phyloP scores from a whole-genome alignment of 2,888 invertebrate species.

The Hyposoter didymator region DNA sequence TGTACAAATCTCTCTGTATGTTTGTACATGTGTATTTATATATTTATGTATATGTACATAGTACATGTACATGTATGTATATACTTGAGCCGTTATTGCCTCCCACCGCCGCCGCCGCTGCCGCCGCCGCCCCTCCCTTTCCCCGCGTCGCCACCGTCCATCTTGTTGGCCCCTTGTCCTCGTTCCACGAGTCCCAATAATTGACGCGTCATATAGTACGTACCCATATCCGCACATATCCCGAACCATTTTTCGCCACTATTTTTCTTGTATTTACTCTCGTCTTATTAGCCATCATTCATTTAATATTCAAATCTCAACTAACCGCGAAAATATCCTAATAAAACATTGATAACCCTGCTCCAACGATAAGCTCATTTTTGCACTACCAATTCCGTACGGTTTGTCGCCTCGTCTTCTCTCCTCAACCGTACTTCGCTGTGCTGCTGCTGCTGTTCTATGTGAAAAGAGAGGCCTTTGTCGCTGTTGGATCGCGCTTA shows the following conservation, averaged over 20 bases:
- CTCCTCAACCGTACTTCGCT: conserved; percentile 19
- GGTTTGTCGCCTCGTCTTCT: conserved; percentile 10
- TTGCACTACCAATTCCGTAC: conserved; percentile 13
- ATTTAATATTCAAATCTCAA: background rate
- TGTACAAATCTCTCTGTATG: conserved; percentile 1
- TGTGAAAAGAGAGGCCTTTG: conserved; percentile 59
- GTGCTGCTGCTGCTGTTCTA: conserved; percentile 24
- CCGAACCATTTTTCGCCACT: background rate
- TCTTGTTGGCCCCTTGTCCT: conserved; percentile 82
- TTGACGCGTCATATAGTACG: conserved; percentile 79
- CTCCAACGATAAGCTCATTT: conserved; percentile 22
- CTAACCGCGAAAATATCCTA: background rate
- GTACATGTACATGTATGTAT: conserved; percentile 21
- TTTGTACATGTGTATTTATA: conserved; percentile 13
- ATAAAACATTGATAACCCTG: conserved; percentile 16
- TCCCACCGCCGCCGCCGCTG: conserved; percentile 42
- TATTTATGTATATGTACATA: background rate
- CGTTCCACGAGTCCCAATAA: conserved; percentile 76
- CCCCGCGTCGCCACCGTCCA: conserved; percentile 76
- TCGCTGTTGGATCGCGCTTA: conserved; percentile 63
- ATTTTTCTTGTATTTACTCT: conserved; percentile 17
- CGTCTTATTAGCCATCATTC: background rate
- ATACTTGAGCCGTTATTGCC: conserved; percentile 44
- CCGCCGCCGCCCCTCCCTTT: conserved; percentile 53
- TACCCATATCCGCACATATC: conserved; percentile 58